Base-by-base conservation (phyloP, 2,113 vertebrate species). In the Proteles cristata region DNA sequence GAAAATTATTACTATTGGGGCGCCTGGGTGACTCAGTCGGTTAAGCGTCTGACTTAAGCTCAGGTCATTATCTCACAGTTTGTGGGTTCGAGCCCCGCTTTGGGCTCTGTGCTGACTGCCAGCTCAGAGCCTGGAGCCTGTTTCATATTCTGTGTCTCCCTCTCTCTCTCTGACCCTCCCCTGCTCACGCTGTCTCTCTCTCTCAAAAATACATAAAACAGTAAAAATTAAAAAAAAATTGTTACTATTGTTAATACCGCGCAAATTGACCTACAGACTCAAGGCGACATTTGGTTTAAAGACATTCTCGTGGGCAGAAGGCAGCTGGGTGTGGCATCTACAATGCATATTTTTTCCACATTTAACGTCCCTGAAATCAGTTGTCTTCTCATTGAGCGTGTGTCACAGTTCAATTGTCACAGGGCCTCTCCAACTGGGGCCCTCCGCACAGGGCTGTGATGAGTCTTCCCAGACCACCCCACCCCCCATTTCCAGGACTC, bases 301-400 rank as follows among this genome's bases (percentile, higher is more conserved):
- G 16, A 55, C 16, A 81, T 45, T 50, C 10, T 65, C 26, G 1
- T 0, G 7, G 26, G 50, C 50, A 65, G 82, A 73, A n/a, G 74
- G 53, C 10, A 21, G 15, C 35, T 0, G 7, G 35, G 50, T 33
- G 9, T 31, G 1, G 0, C 69, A 28, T 48, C 8, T 0, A 55
- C 50, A n/a, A 45, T 35, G 45, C 5, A 4, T 10, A 11, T 14
- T 74, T 65, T 55, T 25, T 26, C 23, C 39, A 53, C 43, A 71
- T 63, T 93, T 66, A 26, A 71, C 7, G 16, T 31, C 53, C 50
- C 43, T n/a, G 79, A 84, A 61, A 61, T 88, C 45, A 82, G 55
- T 77, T 33, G 9, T 11, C 58, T 83, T 68, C 45, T 33, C 19
- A 55, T 15, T 43, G 21, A 80, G 73, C 33, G 16, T 53, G 35